These are phyloP conservation scores for Bombyx mori DNA, from an alignment of 1,140 invertebrate species.

Conservation along the genomic window DNA sequence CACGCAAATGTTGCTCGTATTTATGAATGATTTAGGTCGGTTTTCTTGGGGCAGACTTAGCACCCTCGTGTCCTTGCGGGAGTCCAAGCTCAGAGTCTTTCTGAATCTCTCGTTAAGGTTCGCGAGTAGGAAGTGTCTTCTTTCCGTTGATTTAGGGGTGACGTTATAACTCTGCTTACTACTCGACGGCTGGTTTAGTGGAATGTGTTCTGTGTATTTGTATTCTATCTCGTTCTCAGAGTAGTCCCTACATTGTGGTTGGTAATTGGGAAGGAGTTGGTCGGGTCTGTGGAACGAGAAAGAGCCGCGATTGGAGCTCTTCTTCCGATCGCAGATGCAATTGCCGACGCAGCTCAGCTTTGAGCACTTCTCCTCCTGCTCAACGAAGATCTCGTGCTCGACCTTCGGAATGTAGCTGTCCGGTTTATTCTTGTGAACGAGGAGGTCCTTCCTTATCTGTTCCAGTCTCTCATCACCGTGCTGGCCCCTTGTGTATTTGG, in stretches of 20 bases:
- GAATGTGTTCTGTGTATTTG: constrained; percentile 61
- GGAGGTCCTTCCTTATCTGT: constrained; percentile 60
- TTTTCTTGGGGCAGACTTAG: constrained; percentile 45
- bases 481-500: constrained; percentile 58
- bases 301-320: constrained; percentile 48
- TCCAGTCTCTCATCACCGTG: constrained; percentile 60
- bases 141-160: constrained; percentile 55
- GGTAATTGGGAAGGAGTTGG: constrained; percentile 12
- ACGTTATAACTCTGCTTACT: constrained; percentile 62
- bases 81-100: constrained; percentile 66
- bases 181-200: constrained; percentile 50
- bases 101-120: constrained; percentile 67
- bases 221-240: constrained; percentile 62
- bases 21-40: constrained; percentile 61
- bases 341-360: constrained; percentile 50
- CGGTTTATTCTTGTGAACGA: constrained; percentile 54
- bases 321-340: constrained; percentile 51
- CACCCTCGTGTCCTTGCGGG: constrained; percentile 51
- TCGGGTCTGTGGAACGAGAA: constrained; percentile 57
- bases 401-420: constrained; percentile 55
- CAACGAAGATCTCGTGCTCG: constrained; percentile 39
- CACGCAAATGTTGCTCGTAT: constrained; percentile 54
- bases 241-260: constrained; percentile 36
- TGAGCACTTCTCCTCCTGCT: constrained; percentile 40
- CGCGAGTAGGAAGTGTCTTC: constrained; percentile 51